phyloP scores from a whole-genome alignment of 92 coral and sea anemone species.

The Parazoanthus swiftii region DNA sequence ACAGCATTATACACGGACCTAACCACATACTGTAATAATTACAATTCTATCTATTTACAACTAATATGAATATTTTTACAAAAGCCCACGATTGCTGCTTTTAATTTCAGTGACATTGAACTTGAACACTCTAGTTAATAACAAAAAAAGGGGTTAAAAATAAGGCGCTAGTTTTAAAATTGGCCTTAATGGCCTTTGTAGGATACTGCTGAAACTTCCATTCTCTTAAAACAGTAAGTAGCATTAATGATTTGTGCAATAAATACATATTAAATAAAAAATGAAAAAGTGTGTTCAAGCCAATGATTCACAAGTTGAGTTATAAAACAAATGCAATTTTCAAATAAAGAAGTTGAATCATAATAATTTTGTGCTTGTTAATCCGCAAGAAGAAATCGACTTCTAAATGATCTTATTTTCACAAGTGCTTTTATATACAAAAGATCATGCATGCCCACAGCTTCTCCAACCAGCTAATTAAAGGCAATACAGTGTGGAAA shows the following conservation, averaged over 20 bases:
- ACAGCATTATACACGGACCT: not conserved
- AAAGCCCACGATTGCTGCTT: not conserved
- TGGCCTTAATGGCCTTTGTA: not conserved
- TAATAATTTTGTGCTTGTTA: not conserved
- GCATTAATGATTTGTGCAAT: not conserved
- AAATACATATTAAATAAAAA: not conserved
- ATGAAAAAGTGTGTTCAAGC: not conserved
- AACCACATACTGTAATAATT: not conserved
- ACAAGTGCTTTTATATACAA: conserved; percentile 6
- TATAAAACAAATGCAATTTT: too few relatives aligned
- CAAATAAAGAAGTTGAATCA: not conserved
- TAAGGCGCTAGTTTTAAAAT: not conserved
- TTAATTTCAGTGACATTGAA: conserved; percentile 10
- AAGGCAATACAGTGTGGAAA: not conserved
- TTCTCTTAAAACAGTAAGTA: not conserved
- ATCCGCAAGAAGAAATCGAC: not conserved
- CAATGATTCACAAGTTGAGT: not conserved
- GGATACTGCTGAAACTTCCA: too few relatives aligned
- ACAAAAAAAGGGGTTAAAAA: not conserved
- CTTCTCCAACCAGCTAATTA: not conserved
- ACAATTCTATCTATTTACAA: conserved; percentile 33
- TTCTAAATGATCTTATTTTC: not conserved
- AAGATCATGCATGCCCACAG: not conserved
- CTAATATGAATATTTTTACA: conserved; percentile 23
- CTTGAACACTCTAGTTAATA: not conserved